A percentile compares a stretch with the other conserved stretches of the same genome.
These are phyloP conservation scores for Rhinogobio ventralis DNA, from an alignment of 2,797 vertebrate species.

Conservation along the genomic window DNA sequence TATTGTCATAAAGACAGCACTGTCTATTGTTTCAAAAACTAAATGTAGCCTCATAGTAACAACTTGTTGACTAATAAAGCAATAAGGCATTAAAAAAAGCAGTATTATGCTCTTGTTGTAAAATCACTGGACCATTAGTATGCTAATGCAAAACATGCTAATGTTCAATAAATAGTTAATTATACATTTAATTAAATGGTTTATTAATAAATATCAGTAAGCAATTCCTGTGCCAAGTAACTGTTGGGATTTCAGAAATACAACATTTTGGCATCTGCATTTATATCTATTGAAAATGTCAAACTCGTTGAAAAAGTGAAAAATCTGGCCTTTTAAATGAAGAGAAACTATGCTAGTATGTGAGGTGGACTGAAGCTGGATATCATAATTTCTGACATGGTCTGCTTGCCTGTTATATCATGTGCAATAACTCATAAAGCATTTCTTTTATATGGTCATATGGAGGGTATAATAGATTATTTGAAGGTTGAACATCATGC, in stretches of 20 bases:
- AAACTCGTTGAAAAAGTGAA: neutral
- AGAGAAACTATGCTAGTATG: neutral
- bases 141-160: neutral
- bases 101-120: neutral
- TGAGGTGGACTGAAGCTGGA: neutral
- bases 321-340: neutral
- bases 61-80: neutral
- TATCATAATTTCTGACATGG: neutral
- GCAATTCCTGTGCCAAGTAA: too few species aligned
- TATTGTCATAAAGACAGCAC: neutral
- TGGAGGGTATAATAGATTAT: neutral
- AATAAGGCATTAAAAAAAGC: neutral
- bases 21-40: slow-evolving; percentile 24
- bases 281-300: neutral
- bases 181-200: too few species aligned
- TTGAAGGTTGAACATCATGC: neutral
- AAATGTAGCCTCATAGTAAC: neutral
- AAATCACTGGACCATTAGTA: neutral
- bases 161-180: neutral
- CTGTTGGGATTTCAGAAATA: neutral
- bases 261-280: neutral
- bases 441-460: neutral
- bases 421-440: neutral
- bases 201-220: too few species aligned
- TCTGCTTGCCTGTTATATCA: neutral